Conservation (phyloP, 2,113 vertebrate genomes). For the Chitala chitala region DNA sequence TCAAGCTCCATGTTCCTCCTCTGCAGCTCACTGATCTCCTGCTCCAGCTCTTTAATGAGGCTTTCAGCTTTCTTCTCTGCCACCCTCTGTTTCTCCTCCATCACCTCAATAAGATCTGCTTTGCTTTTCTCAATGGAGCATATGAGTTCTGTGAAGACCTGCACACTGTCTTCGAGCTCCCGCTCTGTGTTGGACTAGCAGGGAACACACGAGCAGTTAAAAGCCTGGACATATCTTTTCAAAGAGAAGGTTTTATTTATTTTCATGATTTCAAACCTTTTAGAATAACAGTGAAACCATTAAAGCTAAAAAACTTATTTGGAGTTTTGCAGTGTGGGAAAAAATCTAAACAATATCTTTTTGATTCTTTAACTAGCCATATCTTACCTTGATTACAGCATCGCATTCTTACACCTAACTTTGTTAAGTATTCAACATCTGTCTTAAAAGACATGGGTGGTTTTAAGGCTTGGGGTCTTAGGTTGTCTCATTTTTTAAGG, state of each 20-base stretch:
- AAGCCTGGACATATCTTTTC: no score
- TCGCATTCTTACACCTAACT: no score
- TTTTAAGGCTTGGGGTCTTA: not conserved
- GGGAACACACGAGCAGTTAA: not conserved
- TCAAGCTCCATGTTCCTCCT: constrained; percentile 39
- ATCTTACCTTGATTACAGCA: no score
- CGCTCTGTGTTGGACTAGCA: constrained; percentile 41
- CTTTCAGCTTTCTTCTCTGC: constrained; percentile 35
- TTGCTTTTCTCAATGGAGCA: constrained; percentile 30
- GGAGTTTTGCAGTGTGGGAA: no score
- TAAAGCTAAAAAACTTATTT: no score
- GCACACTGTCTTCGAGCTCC: constrained; percentile 40
- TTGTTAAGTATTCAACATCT: no score
- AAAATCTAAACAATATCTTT: no score
- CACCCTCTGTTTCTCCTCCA: constrained; percentile 42
- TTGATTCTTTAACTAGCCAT: no score
- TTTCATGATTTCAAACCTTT: no score
- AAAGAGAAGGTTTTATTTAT: no score
- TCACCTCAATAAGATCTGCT: constrained; percentile 23
- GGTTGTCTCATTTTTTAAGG: not conserved
- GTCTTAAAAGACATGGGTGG: not conserved
- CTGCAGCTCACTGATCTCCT: constrained; percentile 46
- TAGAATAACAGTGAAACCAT: no score
- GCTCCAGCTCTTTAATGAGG: constrained; percentile 40
- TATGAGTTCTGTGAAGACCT: constrained; percentile 36